Evolutionary conservation across 2,113 vertebrate species (phyloP).

Genomic region (Triplophysa dalaica): DNA sequence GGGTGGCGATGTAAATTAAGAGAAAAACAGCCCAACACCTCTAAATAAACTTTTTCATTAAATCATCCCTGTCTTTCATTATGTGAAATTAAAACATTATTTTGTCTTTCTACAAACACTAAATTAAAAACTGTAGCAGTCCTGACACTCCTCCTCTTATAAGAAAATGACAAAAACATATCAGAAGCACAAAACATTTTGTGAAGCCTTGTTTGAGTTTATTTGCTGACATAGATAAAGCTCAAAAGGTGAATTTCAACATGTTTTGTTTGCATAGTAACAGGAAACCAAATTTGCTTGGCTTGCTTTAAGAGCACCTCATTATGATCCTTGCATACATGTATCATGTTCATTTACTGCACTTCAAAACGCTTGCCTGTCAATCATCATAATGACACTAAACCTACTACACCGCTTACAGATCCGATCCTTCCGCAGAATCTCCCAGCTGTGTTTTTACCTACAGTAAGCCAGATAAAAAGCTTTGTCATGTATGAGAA

Average conservation of each 20-base stretch:
- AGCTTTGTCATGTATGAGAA: constrained; percentile 11
- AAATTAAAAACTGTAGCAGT: too few relatives aligned
- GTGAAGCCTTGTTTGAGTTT: neutral
- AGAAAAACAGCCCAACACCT: too few relatives aligned
- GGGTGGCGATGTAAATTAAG: too few relatives aligned
- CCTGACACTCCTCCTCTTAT: too few relatives aligned
- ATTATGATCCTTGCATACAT: neutral
- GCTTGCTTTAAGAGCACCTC: constrained; percentile 10
- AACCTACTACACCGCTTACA: constrained; percentile 1
- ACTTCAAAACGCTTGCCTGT: constrained; percentile 16
- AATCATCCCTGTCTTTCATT: too few relatives aligned
- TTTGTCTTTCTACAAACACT: too few relatives aligned
- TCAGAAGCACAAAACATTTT: neutral
- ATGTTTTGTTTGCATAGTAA: neutral
- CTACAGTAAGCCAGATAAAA: constrained; percentile 2
- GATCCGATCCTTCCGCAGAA: neutral
- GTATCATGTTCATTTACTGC: constrained; percentile 11
- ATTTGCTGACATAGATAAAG: neutral
- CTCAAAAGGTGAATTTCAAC: neutral
- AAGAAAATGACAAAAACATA: too few relatives aligned
- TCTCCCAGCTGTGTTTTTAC: neutral
- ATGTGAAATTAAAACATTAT: too few relatives aligned
- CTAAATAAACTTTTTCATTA: too few relatives aligned
- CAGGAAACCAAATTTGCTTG: neutral
- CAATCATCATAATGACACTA: neutral